Percentiles rank a stretch among this genome's conserved stretches.
Evolutionary conservation across 35 echinoderm and acorn worm genomes (phyloP).

Genomic region (Holothuria glaberrima): DNA sequence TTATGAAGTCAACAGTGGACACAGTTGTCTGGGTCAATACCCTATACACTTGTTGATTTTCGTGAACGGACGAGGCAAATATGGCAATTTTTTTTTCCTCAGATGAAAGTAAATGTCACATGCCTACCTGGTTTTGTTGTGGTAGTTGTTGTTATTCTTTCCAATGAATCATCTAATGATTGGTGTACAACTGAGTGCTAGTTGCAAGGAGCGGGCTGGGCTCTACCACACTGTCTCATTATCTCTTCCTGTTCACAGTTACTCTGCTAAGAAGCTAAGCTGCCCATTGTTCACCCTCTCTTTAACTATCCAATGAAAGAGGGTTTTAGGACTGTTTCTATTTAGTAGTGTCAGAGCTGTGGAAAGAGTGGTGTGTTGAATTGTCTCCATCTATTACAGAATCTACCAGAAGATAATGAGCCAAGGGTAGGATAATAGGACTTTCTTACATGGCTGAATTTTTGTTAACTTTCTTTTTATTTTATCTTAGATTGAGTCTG

Average conservation of each 20-base stretch:
- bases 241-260: slow-evolving; percentile 52
- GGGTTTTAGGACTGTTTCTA: slow-evolving; percentile 52
- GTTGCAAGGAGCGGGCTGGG: slow-evolving; percentile 35
- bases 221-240: slow-evolving; percentile 44
- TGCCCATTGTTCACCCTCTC: slow-evolving; percentile 27
- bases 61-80: slow-evolving; percentile 37
- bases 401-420: slow-evolving; percentile 51
- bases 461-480: slow-evolving; percentile 56
- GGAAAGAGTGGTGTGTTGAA: slow-evolving; percentile 22
- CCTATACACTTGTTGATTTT: slow-evolving; percentile 43
- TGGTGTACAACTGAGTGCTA: slow-evolving; percentile 25
- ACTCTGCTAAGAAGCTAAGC: slow-evolving; percentile 54
- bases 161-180: slow-evolving; percentile 48
- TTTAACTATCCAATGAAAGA: slow-evolving; percentile 44
- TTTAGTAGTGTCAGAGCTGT: slow-evolving; percentile 32
- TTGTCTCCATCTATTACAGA: slow-evolving; percentile 32
- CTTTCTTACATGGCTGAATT: slow-evolving; percentile 45
- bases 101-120: slow-evolving; percentile 13
- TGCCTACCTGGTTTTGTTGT: slow-evolving; percentile 47
- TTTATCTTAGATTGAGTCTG: slow-evolving; percentile 23
- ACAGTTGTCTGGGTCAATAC: slow-evolving; percentile 45
- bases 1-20: slow-evolving; percentile 49
- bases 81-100: not conserved
- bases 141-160: slow-evolving; percentile 30
- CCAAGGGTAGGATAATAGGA: slow-evolving; percentile 44